Evolutionary conservation across 2,888 invertebrate genomes (phyloP).

Genomic region (Automeris io): DNA sequence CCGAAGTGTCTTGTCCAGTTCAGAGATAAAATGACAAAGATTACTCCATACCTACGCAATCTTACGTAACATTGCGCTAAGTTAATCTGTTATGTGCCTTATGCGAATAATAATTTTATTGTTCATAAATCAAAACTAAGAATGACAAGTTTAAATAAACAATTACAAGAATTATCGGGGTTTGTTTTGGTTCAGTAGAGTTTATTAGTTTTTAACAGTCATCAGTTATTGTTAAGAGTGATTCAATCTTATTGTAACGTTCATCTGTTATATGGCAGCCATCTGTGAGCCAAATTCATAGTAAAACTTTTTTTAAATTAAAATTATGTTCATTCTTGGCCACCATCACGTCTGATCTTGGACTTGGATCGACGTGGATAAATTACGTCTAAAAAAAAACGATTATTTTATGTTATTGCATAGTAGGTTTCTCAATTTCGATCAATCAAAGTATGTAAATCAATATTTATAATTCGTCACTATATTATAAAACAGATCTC

Average conservation of each 20-base stretch:
- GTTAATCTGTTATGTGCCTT: no score
- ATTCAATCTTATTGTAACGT: conserved; percentile 34
- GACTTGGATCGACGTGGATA: no score
- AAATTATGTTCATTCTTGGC: no score
- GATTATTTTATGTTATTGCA: no score
- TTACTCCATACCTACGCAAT: neutral
- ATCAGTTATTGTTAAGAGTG: conserved; percentile 27
- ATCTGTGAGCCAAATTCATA: conserved; percentile 30
- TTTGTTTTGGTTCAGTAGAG: conserved; percentile 26
- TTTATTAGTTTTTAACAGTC: conserved; percentile 29
- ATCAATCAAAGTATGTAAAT: no score
- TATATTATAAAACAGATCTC: no score
- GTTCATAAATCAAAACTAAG: neutral
- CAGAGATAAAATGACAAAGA: no score
- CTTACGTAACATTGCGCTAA: neutral
- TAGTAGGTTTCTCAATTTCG: no score
- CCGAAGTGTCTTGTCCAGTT: no score
- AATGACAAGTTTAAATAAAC: neutral
- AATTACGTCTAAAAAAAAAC: no score
- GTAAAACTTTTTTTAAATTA: conserved; percentile 17
- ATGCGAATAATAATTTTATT: neutral
- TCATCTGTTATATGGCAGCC: conserved; percentile 28
- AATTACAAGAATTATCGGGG: conserved; percentile 3
- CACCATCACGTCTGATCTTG: no score
- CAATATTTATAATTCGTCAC: no score